Base-by-base conservation (phyloP, 2,888 invertebrate genomes). In the Tupiocoris notatus region DNA sequence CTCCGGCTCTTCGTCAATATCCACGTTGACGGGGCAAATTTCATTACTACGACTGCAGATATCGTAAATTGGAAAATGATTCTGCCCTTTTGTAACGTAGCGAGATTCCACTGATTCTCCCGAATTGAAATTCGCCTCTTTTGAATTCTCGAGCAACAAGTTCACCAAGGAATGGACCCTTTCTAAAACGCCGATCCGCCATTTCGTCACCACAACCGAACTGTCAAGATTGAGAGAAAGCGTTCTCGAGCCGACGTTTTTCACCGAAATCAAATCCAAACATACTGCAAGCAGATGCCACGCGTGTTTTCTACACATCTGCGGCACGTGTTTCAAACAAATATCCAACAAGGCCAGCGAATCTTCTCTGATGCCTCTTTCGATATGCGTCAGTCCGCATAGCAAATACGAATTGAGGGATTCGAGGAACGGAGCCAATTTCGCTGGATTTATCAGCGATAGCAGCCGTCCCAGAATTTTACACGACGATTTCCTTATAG, bases 351-450 rank as follows among this genome's bases (percentile, higher is more conserved):
- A 88, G 0, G 89, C 83, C 0, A 96, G 85, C 0, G 95, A 92
- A 83, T 95, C 95, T 82, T 93, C 91, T 82, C 94, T 93, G 78
- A 96, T 90, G 67, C 88, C 86, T 12, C 87, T 88, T 82, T 92
- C 89, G 77, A 96, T 92, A 81, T 96, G 93, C 0, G 95, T 95
- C 93, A 96, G 94, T 0, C 94, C 92, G 85, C 95, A 95, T 71
- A 91, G 88, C 64, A 96, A 84, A 83, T 94, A 93, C 0, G 93
- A 91, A 20, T 91, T 89, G 77, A 96, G 85, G 3, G 92, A 86
- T 78, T 90, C 89, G 82, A 92, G 92, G 83, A 93, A 94, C 9
- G 95, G 93, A 58, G 86, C 83, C 16, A 91, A 83, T 80, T 89
- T 88, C 9, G 86, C 83, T 7, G 82, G 82, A 3, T 85, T 82